A percentile compares a stretch with the other conserved stretches of the same genome.
Conservation (phyloP, 2,113 vertebrate species). For the Podiceps cristatus region DNA sequence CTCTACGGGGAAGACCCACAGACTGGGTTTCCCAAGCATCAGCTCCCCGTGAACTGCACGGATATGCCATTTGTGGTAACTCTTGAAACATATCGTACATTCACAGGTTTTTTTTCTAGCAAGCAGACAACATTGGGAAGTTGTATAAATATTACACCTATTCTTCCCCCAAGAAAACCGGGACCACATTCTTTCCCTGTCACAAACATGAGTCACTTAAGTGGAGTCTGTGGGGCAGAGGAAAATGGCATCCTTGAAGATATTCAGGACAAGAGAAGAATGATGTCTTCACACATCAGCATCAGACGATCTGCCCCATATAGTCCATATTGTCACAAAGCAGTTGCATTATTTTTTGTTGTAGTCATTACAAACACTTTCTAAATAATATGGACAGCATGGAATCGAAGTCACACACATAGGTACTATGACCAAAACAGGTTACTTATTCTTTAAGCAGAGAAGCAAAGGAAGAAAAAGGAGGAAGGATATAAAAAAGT, state of each 20-base stretch:
- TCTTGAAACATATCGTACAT: not conserved
- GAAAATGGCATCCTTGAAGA: not conserved
- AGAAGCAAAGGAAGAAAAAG: not conserved
- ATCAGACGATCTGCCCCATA: not conserved
- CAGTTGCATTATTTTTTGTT: not conserved
- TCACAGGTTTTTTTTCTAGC: not conserved
- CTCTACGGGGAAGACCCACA: not conserved
- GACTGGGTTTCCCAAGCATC: not conserved
- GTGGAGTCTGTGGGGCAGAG: not conserved
- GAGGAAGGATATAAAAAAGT: not conserved
- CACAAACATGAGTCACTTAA: not conserved
- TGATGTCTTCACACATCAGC: not conserved
- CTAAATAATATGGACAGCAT: not conserved
- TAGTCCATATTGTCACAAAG: not conserved
- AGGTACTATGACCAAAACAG: not conserved
- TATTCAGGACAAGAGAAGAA: not conserved
- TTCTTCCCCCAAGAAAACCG: not conserved
- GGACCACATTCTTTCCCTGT: not conserved
- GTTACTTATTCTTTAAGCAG: not conserved
- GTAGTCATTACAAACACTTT: not conserved
- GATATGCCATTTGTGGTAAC: not conserved
- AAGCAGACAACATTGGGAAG: not conserved
- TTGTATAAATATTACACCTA: not conserved
- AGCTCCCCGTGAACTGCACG: fast-evolving
- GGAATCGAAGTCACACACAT: not conserved